A percentile compares a stretch with the other conserved stretches of the same genome.
phyloP scores from a whole-genome alignment of 2,113 vertebrate species.

The Lepus europaeus region DNA sequence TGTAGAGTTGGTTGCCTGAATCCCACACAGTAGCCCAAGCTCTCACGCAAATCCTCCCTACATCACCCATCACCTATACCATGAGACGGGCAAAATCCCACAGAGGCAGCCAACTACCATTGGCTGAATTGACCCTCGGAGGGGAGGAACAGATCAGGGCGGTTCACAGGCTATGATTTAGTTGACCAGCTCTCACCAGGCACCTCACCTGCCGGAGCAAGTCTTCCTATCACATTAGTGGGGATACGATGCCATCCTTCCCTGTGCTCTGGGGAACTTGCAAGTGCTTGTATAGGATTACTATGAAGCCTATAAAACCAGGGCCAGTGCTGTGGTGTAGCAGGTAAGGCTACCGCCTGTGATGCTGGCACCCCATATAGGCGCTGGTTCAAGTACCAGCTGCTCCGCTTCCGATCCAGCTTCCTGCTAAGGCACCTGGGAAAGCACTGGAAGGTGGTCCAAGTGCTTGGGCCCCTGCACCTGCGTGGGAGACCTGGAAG shows the following conservation, averaged over 20 bases:
- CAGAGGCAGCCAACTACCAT: neutral
- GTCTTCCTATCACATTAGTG: neutral
- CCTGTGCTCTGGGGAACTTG: neutral
- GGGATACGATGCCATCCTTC: rapidly evolving
- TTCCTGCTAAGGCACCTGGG: too few relatives aligned
- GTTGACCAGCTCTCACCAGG: neutral
- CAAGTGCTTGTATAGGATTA: neutral
- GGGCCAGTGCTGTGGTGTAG: too few relatives aligned
- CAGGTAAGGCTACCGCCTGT: too few relatives aligned
- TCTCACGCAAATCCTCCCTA: neutral
- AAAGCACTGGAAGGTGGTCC: too few relatives aligned
- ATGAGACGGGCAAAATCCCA: neutral
- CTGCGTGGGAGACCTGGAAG: too few relatives aligned
- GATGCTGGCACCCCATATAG: too few relatives aligned
- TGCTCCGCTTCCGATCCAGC: too few relatives aligned
- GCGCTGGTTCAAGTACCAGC: too few relatives aligned
- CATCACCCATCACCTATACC: neutral
- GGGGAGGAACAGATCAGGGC: neutral
- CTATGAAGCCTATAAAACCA: neutral
- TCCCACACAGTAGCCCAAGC: neutral
- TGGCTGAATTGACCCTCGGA: too few relatives aligned
- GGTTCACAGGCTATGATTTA: neutral
- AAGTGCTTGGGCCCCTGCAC: too few relatives aligned
- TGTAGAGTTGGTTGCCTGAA: neutral
- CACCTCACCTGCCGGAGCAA: neutral